Percentiles rank a stretch among this genome's conserved stretches.
These are phyloP conservation scores for Eupleurogrammus muticus DNA, from an alignment of 2,797 vertebrate genomes.

Conservation along the genomic window DNA sequence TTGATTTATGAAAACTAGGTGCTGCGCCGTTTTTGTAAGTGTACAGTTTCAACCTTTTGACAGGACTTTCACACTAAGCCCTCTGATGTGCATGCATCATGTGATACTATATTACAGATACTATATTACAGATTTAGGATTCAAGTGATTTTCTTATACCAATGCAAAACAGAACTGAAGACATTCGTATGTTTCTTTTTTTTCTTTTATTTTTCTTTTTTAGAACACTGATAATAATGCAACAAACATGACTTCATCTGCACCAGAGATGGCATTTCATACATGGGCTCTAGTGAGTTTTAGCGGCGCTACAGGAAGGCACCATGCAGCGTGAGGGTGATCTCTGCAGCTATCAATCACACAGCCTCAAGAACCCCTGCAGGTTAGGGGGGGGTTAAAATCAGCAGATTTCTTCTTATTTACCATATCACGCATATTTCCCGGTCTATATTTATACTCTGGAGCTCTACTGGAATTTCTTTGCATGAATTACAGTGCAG, in stretches of 20 bases:
- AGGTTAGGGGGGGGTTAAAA: not conserved
- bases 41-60: conserved; percentile 1
- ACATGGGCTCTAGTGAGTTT: not conserved
- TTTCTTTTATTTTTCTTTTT: not conserved
- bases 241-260: not conserved
- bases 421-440: too few relatives aligned
- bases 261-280: not conserved
- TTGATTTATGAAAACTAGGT: conserved; percentile 19
- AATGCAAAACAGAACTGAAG: not conserved
- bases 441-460: too few relatives aligned
- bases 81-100: conserved; percentile 1
- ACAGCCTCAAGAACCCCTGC: not conserved
- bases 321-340: not conserved
- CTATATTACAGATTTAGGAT: conserved; percentile 1
- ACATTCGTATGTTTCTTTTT: not conserved
- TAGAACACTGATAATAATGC: not conserved
- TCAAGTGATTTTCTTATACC: not conserved
- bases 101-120: conserved; percentile 8
- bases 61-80: not conserved
- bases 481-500: too few relatives aligned
- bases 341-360: conserved; percentile 14
- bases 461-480: too few relatives aligned
- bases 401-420: not conserved
- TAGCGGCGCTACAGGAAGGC: not conserved
- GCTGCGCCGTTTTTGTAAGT: conserved; percentile 14